Evolutionary conservation across 2,888 invertebrate species (phyloP).

Genomic region (Trichopria drosophilae): DNA sequence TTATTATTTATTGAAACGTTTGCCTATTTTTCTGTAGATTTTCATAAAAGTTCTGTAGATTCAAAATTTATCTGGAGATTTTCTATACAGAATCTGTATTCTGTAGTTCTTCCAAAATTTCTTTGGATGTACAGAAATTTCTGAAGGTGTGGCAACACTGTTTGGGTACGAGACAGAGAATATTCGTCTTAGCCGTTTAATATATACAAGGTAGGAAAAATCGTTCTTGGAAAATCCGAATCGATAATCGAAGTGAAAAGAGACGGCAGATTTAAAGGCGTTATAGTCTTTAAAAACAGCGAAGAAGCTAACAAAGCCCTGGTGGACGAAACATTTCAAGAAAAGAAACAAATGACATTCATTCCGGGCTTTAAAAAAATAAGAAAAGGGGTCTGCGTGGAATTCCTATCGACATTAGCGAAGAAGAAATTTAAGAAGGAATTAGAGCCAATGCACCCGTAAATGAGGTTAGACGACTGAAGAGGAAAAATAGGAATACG

Average conservation of each 20-base stretch:
- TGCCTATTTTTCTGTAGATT: no score
- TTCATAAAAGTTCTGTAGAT: no score
- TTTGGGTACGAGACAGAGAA: not conserved
- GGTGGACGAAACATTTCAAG: not conserved
- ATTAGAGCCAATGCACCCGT: no score
- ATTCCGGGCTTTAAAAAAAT: not conserved
- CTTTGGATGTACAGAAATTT: no score
- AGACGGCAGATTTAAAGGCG: not conserved
- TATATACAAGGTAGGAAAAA: conserved; percentile 1
- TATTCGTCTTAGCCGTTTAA: not conserved
- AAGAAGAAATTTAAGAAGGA: not conserved
- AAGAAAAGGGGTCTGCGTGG: not conserved
- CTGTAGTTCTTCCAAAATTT: no score
- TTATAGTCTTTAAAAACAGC: not conserved
- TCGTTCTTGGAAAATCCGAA: not conserved
- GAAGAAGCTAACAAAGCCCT: conserved; percentile 6
- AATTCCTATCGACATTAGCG: not conserved
- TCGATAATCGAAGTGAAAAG: not conserved
- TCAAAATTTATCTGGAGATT: no score
- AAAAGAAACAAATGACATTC: not conserved
- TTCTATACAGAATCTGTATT: no score
- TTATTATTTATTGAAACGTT: no score
- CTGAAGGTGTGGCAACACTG: no score
- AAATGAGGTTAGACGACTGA: not conserved
- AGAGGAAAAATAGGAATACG: not conserved